Percentiles rank a stretch among this genome's conserved stretches.
Evolutionary conservation across 2,888 invertebrate genomes (phyloP).

Genomic region (Troilus luridus): DNA sequence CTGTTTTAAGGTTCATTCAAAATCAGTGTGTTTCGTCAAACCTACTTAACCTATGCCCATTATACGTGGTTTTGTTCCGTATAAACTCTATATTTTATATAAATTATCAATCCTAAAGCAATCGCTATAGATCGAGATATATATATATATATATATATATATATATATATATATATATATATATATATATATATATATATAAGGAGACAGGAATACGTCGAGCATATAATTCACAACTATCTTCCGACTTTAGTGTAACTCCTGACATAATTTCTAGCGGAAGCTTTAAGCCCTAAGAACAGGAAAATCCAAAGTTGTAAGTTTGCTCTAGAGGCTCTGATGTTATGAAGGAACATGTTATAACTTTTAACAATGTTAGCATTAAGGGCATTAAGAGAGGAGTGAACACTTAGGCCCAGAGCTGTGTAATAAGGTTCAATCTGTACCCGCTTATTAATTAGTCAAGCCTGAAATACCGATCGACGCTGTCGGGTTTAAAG

Average conservation of each 20-base stretch:
- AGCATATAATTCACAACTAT: neutral
- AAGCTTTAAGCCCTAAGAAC: neutral
- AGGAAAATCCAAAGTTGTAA: conserved; percentile 10
- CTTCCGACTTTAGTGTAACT: neutral
- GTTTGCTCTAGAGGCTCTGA: neutral
- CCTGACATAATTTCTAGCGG: neutral
- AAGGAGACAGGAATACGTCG: neutral
- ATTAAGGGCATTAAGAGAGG: neutral
- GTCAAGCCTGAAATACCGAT: neutral
- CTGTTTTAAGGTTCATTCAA: too few species aligned
- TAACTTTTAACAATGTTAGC: neutral
- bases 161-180: too few species aligned
- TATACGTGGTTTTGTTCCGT: too few species aligned
- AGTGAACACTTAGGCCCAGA: neutral
- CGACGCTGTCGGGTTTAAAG: neutral
- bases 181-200: too few species aligned
- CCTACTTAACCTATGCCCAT: too few species aligned
- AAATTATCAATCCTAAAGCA: too few species aligned
- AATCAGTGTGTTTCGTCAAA: too few species aligned
- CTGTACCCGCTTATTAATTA: neutral
- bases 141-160: too few species aligned
- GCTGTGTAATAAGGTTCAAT: neutral
- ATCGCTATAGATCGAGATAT: too few species aligned
- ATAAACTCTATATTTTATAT: too few species aligned
- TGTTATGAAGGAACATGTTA: neutral